These are phyloP conservation scores for Sebastes matsubarae DNA, from an alignment of 2,797 vertebrate species.

Conservation along the genomic window DNA sequence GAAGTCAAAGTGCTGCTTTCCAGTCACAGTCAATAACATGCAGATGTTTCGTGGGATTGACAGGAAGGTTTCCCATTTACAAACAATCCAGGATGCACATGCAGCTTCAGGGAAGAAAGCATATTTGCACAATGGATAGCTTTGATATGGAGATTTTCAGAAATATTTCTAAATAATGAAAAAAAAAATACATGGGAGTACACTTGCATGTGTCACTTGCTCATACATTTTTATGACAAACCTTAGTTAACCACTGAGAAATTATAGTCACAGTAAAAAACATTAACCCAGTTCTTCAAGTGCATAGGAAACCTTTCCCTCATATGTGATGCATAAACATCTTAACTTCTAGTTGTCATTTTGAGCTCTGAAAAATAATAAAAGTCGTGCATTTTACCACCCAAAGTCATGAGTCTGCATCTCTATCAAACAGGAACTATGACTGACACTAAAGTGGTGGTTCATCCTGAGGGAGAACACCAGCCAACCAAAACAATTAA, in stretches of 20 bases:
- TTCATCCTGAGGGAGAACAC: neutral
- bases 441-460: neutral
- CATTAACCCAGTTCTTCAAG: neutral
- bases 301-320: neutral
- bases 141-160: neutral
- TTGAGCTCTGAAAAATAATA: neutral
- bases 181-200: neutral
- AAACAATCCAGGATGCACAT: slow-evolving; percentile 15
- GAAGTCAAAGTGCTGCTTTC: slow-evolving; percentile 1
- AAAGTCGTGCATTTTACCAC: neutral
- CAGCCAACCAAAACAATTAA: neutral
- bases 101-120: neutral
- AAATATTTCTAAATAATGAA: neutral
- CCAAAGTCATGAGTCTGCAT: neutral
- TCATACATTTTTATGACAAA: neutral
- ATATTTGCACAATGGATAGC: neutral
- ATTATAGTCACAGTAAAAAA: neutral
- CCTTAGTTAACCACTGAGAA: neutral
- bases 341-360: neutral
- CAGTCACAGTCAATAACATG: slow-evolving; percentile 30
- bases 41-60: slow-evolving; percentile 41
- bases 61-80: slow-evolving; percentile 9
- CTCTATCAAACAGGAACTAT: neutral
- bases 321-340: neutral
- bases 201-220: neutral